These are phyloP conservation scores for Dioctria rufipes DNA, from an alignment of 2,888 invertebrate genomes.

Conservation along the genomic window DNA sequence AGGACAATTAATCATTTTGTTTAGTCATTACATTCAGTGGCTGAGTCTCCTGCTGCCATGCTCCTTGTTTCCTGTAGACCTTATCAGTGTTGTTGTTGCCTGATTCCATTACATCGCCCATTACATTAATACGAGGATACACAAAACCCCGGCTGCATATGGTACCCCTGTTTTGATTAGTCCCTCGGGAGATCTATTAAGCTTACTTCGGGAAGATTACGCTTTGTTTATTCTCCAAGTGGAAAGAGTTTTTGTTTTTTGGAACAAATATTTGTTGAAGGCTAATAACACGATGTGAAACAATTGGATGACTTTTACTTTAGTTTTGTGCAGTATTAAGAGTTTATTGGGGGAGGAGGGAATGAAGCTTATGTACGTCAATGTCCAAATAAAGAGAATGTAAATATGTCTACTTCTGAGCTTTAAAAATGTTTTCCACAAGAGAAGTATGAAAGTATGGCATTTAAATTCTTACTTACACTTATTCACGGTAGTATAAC, in stretches of 20 bases:
- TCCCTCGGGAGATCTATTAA: slow-evolving; percentile 59
- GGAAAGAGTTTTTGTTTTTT: slow-evolving; percentile 51
- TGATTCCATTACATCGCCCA: slow-evolving; percentile 58
- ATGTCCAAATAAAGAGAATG: not conserved
- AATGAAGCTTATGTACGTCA: not conserved
- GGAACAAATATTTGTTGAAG: slow-evolving; percentile 57
- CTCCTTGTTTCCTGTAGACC: slow-evolving; percentile 50
- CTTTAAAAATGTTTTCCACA: too few species aligned
- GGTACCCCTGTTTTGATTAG: slow-evolving; percentile 59
- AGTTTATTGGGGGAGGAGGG: not conserved
- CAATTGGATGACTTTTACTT: slow-evolving; percentile 55
- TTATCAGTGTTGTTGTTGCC: slow-evolving; percentile 51
- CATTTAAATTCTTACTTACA: too few species aligned
- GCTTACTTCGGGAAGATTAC: slow-evolving; percentile 59
- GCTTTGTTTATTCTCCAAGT: slow-evolving; percentile 54
- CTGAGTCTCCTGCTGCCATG: slow-evolving; percentile 50
- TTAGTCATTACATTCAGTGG: slow-evolving; percentile 63
- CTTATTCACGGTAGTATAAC: too few species aligned
- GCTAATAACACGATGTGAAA: slow-evolving; percentile 58
- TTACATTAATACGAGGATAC: slow-evolving; percentile 58
- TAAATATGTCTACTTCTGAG: not conserved
- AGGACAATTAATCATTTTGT: slow-evolving; percentile 72
- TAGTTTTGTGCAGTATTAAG: slow-evolving; percentile 19
- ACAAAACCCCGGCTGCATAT: slow-evolving; percentile 56
- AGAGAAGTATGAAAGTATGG: too few species aligned